These are phyloP conservation scores for Taenioides sp. DNA, from an alignment of 2,797 vertebrate genomes.

Conservation along the genomic window DNA sequence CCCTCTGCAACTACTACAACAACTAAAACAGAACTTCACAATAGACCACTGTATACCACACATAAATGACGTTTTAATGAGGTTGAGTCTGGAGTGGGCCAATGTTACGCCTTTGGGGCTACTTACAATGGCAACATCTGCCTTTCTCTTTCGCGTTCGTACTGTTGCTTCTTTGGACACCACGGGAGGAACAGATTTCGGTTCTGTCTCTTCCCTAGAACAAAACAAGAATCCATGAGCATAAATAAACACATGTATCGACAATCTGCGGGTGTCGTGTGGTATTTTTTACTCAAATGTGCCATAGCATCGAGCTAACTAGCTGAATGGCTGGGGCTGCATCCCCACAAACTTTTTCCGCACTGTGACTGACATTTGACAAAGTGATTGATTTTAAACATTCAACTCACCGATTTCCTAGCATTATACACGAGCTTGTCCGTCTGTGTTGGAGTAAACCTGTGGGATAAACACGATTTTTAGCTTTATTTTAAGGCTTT, in stretches of 20 bases:
- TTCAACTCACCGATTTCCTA: slow-evolving; percentile 79
- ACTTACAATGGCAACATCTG: slow-evolving; percentile 94
- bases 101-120: slow-evolving; percentile 18
- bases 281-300: neutral
- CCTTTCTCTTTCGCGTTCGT: slow-evolving; percentile 92
- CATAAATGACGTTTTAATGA: neutral
- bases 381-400: neutral
- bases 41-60: neutral
- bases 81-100: neutral
- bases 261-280: neutral
- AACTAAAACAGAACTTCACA: neutral
- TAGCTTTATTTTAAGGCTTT: slow-evolving; percentile 11
- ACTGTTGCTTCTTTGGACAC: slow-evolving; percentile 55
- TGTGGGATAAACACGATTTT: slow-evolving; percentile 37
- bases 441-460: slow-evolving; percentile 57
- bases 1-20: too few relatives aligned
- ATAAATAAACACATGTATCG: neutral
- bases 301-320: slow-evolving; percentile 25
- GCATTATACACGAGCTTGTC: slow-evolving; percentile 74
- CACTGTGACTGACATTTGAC: slow-evolving; percentile 29
- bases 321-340: slow-evolving; percentile 35
- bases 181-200: slow-evolving; percentile 63
- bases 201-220: slow-evolving; percentile 75
- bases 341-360: slow-evolving; percentile 31
- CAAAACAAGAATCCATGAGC: neutral